Percentiles rank a stretch among this genome's conserved stretches.
Conservation (phyloP, 2,113 vertebrate species). For the Axis porcinus region DNA sequence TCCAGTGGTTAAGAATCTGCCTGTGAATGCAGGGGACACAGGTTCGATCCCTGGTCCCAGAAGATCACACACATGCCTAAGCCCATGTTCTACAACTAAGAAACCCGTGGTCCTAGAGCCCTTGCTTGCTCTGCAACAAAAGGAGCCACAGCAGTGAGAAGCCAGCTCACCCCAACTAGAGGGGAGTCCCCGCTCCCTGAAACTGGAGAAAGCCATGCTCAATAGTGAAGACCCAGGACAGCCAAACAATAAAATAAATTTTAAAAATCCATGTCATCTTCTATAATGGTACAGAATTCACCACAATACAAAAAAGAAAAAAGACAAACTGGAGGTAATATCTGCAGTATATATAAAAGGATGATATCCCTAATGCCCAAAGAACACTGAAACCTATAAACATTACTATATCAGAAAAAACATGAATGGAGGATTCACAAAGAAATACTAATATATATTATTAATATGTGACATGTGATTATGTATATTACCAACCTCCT, state of each 20-base stretch:
- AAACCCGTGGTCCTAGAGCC: neutral
- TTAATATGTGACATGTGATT: neutral
- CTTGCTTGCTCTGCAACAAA: neutral
- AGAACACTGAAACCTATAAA: neutral
- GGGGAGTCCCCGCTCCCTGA: accelerated
- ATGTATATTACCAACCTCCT: neutral
- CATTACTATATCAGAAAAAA: neutral
- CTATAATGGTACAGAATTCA: neutral
- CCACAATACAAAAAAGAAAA: neutral
- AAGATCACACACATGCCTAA: neutral
- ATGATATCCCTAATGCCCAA: neutral
- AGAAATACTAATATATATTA: neutral
- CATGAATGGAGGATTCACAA: neutral
- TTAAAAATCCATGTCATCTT: neutral
- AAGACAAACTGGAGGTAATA: neutral
- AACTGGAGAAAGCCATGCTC: neutral
- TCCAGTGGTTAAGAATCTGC: neutral
- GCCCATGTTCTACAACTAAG: neutral
- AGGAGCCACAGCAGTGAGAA: neutral
- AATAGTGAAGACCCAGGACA: neutral
- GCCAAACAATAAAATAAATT: neutral
- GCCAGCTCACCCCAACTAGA: neutral
- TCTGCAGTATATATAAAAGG: neutral
- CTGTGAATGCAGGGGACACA: neutral
- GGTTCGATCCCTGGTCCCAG: neutral